A percentile compares a stretch with the other conserved stretches of the same genome.
phyloP scores from a whole-genome alignment of 2,888 invertebrate species.

The Erebia ligea region DNA sequence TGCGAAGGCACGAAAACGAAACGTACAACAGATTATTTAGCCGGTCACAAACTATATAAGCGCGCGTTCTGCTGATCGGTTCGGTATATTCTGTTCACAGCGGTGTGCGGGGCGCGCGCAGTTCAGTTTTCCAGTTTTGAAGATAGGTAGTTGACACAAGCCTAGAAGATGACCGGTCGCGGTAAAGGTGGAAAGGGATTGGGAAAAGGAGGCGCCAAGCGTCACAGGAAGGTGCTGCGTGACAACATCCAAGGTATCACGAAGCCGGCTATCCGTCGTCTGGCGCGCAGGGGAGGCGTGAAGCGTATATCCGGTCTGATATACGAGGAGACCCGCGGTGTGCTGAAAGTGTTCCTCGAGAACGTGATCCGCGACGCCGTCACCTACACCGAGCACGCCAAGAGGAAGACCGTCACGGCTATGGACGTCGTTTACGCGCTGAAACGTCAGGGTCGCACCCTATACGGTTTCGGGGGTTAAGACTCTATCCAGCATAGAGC shows the following conservation, averaged over 20 bases:
- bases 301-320: slow-evolving; percentile 69
- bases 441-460: slow-evolving; percentile 90
- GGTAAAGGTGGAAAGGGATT: slow-evolving; percentile 6
- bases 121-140: too few relatives aligned
- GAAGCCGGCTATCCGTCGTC: slow-evolving; percentile 16
- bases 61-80: too few relatives aligned
- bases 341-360: slow-evolving; percentile 91
- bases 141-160: too few relatives aligned
- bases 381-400: slow-evolving; percentile 93
- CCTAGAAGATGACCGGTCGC: not conserved
- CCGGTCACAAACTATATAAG: too few relatives aligned
- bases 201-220: slow-evolving; percentile 14
- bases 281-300: slow-evolving; percentile 15
- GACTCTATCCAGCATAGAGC: not conserved
- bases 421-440: slow-evolving; percentile 95
- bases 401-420: slow-evolving; percentile 89
- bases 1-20: not conserved
- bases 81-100: not conserved
- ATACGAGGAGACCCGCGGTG: slow-evolving; percentile 91
- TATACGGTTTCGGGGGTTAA: slow-evolving; percentile 89
- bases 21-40: too few relatives aligned
- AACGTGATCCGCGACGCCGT: slow-evolving; percentile 93
- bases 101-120: not conserved
- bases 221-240: slow-evolving; percentile 14
- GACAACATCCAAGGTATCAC: slow-evolving; percentile 14